Evolutionary conservation across 37 sponge, comb jelly and placozoan genomes (phyloP).

Genomic region (Spongilla lacustris): DNA sequence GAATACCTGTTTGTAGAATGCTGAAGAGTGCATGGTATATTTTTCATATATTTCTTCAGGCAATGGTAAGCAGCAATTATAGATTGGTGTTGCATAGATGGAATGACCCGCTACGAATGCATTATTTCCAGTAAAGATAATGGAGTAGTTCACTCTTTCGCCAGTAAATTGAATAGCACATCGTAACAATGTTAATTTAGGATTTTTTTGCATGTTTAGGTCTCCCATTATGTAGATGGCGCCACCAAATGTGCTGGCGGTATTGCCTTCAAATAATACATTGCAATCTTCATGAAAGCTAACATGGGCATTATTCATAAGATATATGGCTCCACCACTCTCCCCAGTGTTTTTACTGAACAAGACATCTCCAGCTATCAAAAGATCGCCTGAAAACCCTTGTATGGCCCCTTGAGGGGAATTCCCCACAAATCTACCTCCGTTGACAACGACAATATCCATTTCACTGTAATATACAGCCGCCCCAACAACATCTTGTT

Average conservation of each 20-base stretch:
- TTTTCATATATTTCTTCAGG: too few relatives aligned
- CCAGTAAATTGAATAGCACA: background rate
- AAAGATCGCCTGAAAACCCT: slow-evolving; percentile 3
- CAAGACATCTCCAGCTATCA: slow-evolving; percentile 9
- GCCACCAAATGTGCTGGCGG: slow-evolving; percentile 13
- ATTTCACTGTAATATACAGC: too few relatives aligned
- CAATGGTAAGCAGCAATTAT: slow-evolving; percentile 15
- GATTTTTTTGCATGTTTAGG: slow-evolving; percentile 6
- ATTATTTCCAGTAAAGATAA: slow-evolving; percentile 20
- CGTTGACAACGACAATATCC: background rate
- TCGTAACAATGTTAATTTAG: background rate
- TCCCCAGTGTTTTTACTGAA: slow-evolving; percentile 21
- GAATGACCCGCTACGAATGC: slow-evolving; percentile 36
- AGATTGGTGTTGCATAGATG: slow-evolving; percentile 42
- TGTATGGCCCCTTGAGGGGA: slow-evolving; percentile 24
- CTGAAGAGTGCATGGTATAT: too few relatives aligned
- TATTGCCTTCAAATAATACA: slow-evolving; percentile 3
- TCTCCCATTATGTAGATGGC: slow-evolving; percentile 37
- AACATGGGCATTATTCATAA: slow-evolving; percentile 19
- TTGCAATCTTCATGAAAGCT: background rate
- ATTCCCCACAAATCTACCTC: slow-evolving; percentile 10
- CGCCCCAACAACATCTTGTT: too few relatives aligned
- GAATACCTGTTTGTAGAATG: too few relatives aligned
- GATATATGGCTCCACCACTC: slow-evolving; percentile 35
- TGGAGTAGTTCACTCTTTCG: background rate